Conservation (phyloP, 2,888 invertebrate genomes). For the Pachydiplax longipennis region DNA sequence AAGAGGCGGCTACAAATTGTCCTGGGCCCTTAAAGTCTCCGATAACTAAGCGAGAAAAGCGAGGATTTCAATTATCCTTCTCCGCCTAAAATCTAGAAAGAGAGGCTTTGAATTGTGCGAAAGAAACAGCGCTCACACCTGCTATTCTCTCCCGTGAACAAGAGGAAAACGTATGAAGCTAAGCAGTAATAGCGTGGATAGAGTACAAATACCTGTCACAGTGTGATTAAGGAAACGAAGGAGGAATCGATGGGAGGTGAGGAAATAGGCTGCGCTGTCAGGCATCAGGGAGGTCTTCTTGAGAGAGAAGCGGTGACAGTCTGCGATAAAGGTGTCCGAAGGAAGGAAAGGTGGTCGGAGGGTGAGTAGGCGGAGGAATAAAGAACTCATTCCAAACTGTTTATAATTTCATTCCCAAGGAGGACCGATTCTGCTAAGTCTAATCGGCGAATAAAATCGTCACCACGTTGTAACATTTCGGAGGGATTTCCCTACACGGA, state of each 20-base stretch:
- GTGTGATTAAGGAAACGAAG: neutral
- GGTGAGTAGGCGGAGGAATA: neutral
- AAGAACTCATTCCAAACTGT: too few relatives aligned
- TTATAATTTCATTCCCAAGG: too few relatives aligned
- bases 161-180: neutral
- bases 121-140: neutral
- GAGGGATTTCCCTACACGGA: too few relatives aligned
- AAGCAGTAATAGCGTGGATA: neutral
- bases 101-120: neutral
- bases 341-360: neutral
- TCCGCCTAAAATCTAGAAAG: too few relatives aligned
- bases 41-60: too few relatives aligned
- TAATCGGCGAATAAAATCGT: too few relatives aligned
- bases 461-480: too few relatives aligned
- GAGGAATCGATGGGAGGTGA: neutral
- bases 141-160: neutral
- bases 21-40: too few relatives aligned
- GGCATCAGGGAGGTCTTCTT: neutral
- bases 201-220: neutral
- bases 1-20: too few relatives aligned
- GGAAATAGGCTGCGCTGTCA: neutral
- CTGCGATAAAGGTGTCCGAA: neutral
- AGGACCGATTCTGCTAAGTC: too few relatives aligned
- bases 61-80: too few relatives aligned
- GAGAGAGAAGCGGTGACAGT: neutral